These are phyloP conservation scores for Bombus confusus DNA, from an alignment of 1,140 invertebrate species.

Conservation along the genomic window DNA sequence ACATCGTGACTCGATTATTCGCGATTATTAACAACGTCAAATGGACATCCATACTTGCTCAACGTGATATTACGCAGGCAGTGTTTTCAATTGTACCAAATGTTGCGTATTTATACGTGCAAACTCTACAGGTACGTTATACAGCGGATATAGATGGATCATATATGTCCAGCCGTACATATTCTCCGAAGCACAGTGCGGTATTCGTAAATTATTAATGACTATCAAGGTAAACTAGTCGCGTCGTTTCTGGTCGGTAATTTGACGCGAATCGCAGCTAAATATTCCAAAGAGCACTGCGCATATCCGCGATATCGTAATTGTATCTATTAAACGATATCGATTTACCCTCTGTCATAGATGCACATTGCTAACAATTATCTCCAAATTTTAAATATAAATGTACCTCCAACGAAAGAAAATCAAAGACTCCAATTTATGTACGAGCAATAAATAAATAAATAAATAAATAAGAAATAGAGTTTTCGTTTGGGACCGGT, in stretches of 20 bases:
- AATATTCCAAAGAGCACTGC: not conserved
- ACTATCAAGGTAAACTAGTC: conserved; percentile 22
- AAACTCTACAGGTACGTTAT: not conserved
- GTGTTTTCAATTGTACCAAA: not conserved
- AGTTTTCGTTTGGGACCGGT: too few species aligned
- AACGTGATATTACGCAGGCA: not conserved
- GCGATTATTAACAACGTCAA: not conserved
- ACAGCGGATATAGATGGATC: not conserved
- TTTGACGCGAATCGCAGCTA: conserved; percentile 10
- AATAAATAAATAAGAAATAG: not conserved
- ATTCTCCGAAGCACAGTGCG: not conserved
- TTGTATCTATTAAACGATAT: not conserved
- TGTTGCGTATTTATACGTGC: not conserved
- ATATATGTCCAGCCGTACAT: not conserved
- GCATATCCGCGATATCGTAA: not conserved
- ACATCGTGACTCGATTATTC: too few species aligned
- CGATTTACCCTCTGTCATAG: too few species aligned
- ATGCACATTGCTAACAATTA: too few species aligned
- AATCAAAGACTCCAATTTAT: not conserved
- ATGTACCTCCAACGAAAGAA: not conserved
- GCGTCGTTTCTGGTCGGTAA: conserved; percentile 8
- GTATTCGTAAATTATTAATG: conserved; percentile 6
- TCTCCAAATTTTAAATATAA: too few species aligned
- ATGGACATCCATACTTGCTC: not conserved
- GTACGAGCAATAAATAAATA: not conserved